Percentiles rank a stretch among this genome's conserved stretches.
These are phyloP conservation scores for Alsophila aescularia DNA, from an alignment of 2,888 invertebrate genomes.

Conservation along the genomic window DNA sequence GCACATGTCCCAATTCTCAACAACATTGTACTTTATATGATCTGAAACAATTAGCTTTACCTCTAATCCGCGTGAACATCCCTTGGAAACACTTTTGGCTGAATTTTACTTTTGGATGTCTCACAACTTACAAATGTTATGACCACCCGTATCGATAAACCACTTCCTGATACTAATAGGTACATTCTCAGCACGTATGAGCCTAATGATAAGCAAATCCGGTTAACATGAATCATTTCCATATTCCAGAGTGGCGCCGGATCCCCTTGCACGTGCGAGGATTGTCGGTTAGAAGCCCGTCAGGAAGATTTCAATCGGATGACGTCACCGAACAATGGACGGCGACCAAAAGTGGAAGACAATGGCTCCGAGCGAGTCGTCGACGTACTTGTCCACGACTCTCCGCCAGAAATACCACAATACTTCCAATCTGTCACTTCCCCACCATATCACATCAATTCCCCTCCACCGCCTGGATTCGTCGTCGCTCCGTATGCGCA, in stretches of 20 bases:
- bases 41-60: not conserved
- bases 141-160: not conserved
- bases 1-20: not conserved
- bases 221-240: constrained; percentile 1
- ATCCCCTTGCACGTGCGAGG: constrained; percentile 77
- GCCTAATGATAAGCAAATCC: constrained; percentile 10
- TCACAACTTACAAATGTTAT: too few relatives aligned
- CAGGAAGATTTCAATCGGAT: constrained; percentile 36
- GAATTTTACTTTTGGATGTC: too few relatives aligned
- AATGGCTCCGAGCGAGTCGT: constrained; percentile 66
- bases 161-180: not conserved
- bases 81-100: too few relatives aligned
- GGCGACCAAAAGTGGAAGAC: constrained; percentile 57
- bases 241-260: constrained; percentile 76
- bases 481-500: constrained; percentile 72
- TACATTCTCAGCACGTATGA: constrained; percentile 9
- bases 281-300: constrained; percentile 62
- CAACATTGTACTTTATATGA: not conserved
- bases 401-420: constrained; percentile 69
- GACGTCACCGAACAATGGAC: constrained; percentile 39
- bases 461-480: constrained; percentile 68
- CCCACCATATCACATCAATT: constrained; percentile 64
- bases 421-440: constrained; percentile 76
- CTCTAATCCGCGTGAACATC: not conserved
- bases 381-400: constrained; percentile 76